Evolutionary conservation across 2,113 vertebrate species (phyloP), one percentile per base, ranked within the genome.

Genomic region (Myiozetetes cayanensis): DNA sequence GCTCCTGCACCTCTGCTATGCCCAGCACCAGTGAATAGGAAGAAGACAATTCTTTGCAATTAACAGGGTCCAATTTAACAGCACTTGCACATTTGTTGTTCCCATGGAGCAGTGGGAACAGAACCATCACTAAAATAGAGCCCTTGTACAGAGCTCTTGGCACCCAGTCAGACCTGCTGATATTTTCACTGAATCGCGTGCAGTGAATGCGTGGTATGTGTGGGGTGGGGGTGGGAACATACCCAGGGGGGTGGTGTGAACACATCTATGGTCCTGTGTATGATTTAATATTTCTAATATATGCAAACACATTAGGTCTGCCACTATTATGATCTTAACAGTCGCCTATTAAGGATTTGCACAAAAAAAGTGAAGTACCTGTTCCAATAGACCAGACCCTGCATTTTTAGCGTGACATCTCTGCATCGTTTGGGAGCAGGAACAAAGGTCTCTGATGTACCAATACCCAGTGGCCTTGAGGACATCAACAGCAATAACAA

Each of bases 401-500:
- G 12, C 30, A 12, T 59, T 71, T 86, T 84, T 43, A 71, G 52
- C 7, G 0, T 46, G 58, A 39, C 20, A 72, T 83, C 65, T 76
- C 62, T 49, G 44, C 7, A 1, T 55, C 6, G 13, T 77, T 81
- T 28, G 8, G 56, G 85, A 93, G 56, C 16, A 13, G 56, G 76
- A 67, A 52, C 86, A 86, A 77, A 95, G 86, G 72, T 84, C 89
- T 74, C 72, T 71, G 76, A 61, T 78, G 89, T 84, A 59, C 91
- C 50, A 67, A 59, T 47, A 78, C 55, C 72, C 92, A 18, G 50
- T 39, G 86, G 68, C 65, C 72, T 31, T n/a, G 79, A 71, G 52
- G 79, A 83, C 68, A 72, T 33, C 68, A 44, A 12, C 37, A 89
- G 86, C 86, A 90, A 78, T 67, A 90, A 81, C 73, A 86, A 89